Base-by-base conservation (phyloP, 2,888 invertebrate genomes). In the Leucophora obtusa region DNA sequence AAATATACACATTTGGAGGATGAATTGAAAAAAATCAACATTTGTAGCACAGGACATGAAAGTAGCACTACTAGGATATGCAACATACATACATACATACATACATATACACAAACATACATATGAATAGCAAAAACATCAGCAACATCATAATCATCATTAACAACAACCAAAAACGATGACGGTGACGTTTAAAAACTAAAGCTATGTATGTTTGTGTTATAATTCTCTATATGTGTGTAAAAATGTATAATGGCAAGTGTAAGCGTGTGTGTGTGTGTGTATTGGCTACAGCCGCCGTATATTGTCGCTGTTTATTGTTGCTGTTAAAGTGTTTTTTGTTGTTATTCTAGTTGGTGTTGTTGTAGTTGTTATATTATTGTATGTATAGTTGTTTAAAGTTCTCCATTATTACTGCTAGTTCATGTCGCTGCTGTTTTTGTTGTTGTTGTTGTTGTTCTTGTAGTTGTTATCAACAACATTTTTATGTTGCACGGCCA, bases 241-340 rank as follows among this genome's bases (percentile, higher is more conserved):
- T 73, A 43, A 5, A 14, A 8, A 35, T 71, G 62, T 73, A 21
- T 82, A 82, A 81, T 60, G 28, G 1, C 28, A 28, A 28, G 28
- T 28, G 28, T 28, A 28, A 28, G 28, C 6, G 28, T 81, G 58
- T 82, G 73, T 82, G 21, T 69, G 69, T 60, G n/a, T 50, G 17
- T 17, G 1, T 82, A 75, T 68, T 15, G 77, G 82, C 81, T n/a
- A n/a, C n/a, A n/a, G n/a, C n/a, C n/a, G n/a, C n/a, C n/a, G n/a
- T n/a, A n/a, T 66, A 62, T 51, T 68, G 58, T 63, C 76, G 84
- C 71, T 73, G 84, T 88, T 10, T 83, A 70, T 79, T 74, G 82
- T 76, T 75, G 81, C 82, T 74, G 71, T 81, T 79, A 75, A 60
- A 56, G 74, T 65, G 65, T 51, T 69, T 77, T 38, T 21, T 77